Conservation (phyloP, 2,888 invertebrate species). For the Phyto melanocephala region DNA sequence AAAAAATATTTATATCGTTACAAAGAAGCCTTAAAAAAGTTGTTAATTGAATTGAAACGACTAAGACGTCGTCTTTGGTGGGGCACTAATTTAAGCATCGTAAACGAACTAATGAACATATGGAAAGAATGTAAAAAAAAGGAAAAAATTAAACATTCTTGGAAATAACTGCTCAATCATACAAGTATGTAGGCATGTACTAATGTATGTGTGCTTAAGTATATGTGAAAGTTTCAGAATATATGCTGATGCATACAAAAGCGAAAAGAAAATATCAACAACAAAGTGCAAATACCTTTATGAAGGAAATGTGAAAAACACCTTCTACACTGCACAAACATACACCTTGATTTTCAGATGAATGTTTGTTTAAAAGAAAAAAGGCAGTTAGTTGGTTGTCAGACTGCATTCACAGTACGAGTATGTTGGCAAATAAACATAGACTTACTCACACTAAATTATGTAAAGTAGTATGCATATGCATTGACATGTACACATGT, state of each 20-base stretch:
- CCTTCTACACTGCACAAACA: background rate
- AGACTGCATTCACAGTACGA: background rate
- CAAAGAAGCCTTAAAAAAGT: slow-evolving; percentile 14
- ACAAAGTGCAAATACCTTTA: background rate
- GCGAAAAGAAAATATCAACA: background rate
- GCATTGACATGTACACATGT: too few relatives aligned
- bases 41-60: slow-evolving; percentile 47
- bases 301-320: background rate
- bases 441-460: background rate
- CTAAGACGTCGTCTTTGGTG: slow-evolving; percentile 6
- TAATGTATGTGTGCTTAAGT: background rate
- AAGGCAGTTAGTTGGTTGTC: background rate
- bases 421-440: background rate
- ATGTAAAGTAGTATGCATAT: too few relatives aligned
- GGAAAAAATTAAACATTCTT: background rate
- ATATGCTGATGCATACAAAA: slow-evolving; percentile 38
- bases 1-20: background rate
- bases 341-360: background rate
- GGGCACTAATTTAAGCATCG: background rate
- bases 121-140: background rate
- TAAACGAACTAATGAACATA: background rate
- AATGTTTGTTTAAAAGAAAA: background rate
- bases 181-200: background rate
- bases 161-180: background rate
- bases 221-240: background rate